These are phyloP conservation scores for Nerophis lumbriciformis DNA, from an alignment of 2,113 vertebrate species.

Conservation along the genomic window DNA sequence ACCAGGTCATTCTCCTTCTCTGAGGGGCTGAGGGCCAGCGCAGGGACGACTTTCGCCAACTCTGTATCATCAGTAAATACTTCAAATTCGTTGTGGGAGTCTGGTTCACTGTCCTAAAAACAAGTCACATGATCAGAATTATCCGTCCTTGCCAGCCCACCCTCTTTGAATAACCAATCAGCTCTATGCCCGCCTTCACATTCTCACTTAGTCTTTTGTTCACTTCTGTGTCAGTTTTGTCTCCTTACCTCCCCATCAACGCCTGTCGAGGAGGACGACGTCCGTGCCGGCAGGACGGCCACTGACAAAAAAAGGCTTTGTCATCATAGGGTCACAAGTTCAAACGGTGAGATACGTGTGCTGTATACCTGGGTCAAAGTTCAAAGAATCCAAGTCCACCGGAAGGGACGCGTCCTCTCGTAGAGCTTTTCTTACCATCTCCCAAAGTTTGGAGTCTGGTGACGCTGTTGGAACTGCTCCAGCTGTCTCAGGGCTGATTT, in stretches of 20 bases:
- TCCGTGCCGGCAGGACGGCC: conserved; percentile 14
- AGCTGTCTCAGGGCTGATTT: conserved; percentile 46
- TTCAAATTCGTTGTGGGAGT: conserved; percentile 52
- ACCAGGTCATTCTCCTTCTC: conserved; percentile 58
- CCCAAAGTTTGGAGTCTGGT: conserved; percentile 67
- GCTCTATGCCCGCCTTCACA: too few relatives aligned
- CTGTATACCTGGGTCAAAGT: conserved; percentile 66
- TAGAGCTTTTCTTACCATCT: conserved; percentile 74
- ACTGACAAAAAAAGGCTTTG: background rate
- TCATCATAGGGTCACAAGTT: too few relatives aligned
- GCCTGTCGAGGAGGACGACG: conserved; percentile 19
- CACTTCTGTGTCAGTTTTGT: too few relatives aligned
- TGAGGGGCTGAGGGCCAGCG: conserved; percentile 30
- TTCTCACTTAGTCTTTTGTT: too few relatives aligned
- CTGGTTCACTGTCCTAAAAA: conserved; percentile 51
- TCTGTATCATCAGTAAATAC: conserved; percentile 31
- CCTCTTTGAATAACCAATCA: too few relatives aligned
- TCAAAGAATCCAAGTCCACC: conserved; percentile 76
- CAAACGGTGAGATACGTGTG: too few relatives aligned
- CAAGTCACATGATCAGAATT: background rate
- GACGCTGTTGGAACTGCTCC: conserved; percentile 39
- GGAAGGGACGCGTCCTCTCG: conserved; percentile 76
- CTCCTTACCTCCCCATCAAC: conserved; percentile 19
- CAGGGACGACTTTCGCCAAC: conserved; percentile 7
- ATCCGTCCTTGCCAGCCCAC: too few relatives aligned